Evolutionary conservation across 1,140 invertebrate genomes (phyloP).

Genomic region (Augochlora pura): DNA sequence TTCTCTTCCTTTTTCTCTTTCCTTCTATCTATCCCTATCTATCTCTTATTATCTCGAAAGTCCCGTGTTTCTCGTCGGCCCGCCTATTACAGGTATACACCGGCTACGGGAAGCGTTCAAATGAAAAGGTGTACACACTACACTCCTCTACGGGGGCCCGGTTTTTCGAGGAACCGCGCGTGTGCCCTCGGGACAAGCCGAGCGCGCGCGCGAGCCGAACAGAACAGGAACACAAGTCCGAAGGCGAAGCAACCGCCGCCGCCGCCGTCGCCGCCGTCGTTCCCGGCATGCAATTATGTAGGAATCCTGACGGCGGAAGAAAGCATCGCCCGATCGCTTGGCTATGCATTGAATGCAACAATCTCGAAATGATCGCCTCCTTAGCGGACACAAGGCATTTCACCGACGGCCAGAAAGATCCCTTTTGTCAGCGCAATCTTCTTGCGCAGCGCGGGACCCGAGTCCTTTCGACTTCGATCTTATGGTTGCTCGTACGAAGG

Average conservation of each 20-base stretch:
- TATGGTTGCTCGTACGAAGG: too few relatives aligned
- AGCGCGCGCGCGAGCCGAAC: background rate
- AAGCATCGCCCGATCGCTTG: conserved; percentile 50
- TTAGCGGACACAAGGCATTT: background rate
- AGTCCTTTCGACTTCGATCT: too few relatives aligned
- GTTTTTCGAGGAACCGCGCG: conserved; percentile 55
- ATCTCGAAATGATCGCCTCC: conserved; percentile 21
- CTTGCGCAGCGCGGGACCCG: too few relatives aligned
- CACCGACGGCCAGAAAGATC: too few relatives aligned
- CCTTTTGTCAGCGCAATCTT: conserved; percentile 5
- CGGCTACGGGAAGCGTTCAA: conserved; percentile 56
- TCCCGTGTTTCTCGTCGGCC: conserved; percentile 47
- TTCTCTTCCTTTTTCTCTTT: too few relatives aligned
- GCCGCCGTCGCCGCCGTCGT: too few relatives aligned
- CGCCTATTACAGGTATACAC: conserved; percentile 58
- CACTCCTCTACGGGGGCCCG: conserved; percentile 32
- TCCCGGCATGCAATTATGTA: conserved; percentile 56
- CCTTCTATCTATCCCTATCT: too few relatives aligned
- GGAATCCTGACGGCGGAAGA: conserved; percentile 60
- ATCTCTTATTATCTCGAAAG: background rate
- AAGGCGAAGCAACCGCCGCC: too few relatives aligned
- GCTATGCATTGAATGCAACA: conserved; percentile 48
- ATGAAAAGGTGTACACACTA: conserved; percentile 63
- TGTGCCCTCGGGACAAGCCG: conserved; percentile 27
- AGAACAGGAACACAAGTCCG: conserved; percentile 47